phyloP scores from a whole-genome alignment of 2,797 vertebrate species.

The Epinephelus coioides region DNA sequence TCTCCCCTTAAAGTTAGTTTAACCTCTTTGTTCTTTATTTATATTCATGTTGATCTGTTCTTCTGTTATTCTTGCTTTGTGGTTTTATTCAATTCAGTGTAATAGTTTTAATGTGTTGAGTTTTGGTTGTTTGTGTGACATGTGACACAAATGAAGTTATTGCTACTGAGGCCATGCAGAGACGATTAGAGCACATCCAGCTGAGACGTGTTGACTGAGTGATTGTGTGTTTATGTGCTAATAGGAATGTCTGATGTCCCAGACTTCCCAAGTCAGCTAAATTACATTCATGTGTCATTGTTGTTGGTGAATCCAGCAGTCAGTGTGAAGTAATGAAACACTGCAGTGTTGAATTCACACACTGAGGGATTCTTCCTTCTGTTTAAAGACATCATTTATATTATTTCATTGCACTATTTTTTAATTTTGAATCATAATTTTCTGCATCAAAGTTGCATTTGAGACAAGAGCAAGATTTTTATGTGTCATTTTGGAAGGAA shows the following conservation, averaged over 20 bases:
- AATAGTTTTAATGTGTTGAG: background rate
- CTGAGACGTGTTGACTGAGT: slow-evolving; percentile 17
- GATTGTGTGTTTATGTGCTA: slow-evolving; percentile 29
- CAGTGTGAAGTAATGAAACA: background rate
- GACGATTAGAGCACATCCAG: background rate
- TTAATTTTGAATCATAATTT: too few species aligned
- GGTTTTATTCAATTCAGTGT: background rate
- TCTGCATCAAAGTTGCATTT: too few species aligned
- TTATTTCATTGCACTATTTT: background rate
- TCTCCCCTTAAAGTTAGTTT: background rate
- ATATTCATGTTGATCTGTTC: background rate
- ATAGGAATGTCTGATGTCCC: slow-evolving; percentile 17
- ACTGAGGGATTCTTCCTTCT: too few species aligned
- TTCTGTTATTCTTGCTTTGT: background rate
- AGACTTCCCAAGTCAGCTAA: background rate
- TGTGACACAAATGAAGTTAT: background rate
- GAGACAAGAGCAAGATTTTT: too few species aligned
- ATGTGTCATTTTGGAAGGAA: too few species aligned
- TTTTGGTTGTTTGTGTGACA: background rate
- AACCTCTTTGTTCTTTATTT: background rate
- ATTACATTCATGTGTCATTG: slow-evolving; percentile 11
- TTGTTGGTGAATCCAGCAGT: background rate
- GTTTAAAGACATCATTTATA: too few species aligned
- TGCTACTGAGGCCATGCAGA: background rate
- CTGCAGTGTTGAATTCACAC: background rate